These are phyloP conservation scores for Cavia porcellus DNA, from an alignment of 2,113 vertebrate species.

Conservation along the genomic window DNA sequence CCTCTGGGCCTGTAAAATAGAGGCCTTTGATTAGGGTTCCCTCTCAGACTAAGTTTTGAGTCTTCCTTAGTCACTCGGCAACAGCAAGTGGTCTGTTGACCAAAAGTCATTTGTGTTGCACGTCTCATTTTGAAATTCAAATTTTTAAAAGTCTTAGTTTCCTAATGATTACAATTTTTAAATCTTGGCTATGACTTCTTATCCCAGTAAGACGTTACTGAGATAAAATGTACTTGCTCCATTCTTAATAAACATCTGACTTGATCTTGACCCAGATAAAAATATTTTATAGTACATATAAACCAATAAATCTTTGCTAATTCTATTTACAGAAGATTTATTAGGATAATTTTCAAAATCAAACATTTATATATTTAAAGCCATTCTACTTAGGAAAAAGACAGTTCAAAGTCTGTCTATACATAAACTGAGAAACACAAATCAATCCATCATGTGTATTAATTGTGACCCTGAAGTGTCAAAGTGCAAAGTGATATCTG, in stretches of 20 bases:
- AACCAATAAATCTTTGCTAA: constrained; percentile 56
- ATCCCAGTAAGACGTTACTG: neutral
- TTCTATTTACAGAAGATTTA: constrained; percentile 25
- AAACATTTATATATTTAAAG: constrained; percentile 33
- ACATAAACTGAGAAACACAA: constrained; percentile 45
- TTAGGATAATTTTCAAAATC: neutral
- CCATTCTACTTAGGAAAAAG: constrained; percentile 42
- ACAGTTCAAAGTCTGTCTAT: neutral
- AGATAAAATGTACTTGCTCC: neutral
- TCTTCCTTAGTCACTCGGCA: constrained; percentile 30
- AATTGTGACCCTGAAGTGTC: constrained; percentile 19
- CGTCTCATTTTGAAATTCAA: constrained; percentile 37
- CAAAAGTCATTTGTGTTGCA: constrained; percentile 35
- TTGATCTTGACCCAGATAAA: neutral
- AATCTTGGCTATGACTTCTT: constrained; percentile 33
- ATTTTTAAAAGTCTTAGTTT: constrained; percentile 50
- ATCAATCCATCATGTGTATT: neutral
- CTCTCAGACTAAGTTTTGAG: neutral
- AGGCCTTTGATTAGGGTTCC: neutral
- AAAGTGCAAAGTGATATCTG: constrained; percentile 38
- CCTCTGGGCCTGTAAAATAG: neutral
- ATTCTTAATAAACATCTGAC: constrained; percentile 22
- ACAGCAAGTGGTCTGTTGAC: neutral
- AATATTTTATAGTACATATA: constrained; percentile 36
- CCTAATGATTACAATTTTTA: constrained; percentile 22